Evolutionary conservation across 2,888 invertebrate species (phyloP).

Genomic region (Oeneis ivallda): DNA sequence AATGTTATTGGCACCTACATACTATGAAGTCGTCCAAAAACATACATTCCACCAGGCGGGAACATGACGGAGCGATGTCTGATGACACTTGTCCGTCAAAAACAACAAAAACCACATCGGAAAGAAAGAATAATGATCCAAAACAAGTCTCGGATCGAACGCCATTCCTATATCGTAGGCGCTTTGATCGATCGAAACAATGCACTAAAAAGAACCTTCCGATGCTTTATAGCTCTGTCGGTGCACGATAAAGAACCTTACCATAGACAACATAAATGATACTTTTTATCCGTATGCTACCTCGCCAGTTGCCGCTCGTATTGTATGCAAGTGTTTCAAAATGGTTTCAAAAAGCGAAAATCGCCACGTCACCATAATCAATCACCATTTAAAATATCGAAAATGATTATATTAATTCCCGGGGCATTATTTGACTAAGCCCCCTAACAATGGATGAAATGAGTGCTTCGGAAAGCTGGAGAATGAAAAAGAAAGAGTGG

Average conservation of each 20-base stretch:
- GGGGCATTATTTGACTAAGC: conserved; percentile 77
- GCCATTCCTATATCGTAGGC: conserved; percentile 32
- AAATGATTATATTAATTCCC: conserved; percentile 78
- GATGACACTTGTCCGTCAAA: conserved; percentile 35
- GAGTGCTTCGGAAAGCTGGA: conserved; percentile 64
- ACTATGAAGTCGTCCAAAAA: conserved; percentile 24
- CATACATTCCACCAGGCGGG: conserved; percentile 20
- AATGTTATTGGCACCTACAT: conserved; percentile 23
- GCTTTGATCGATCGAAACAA: conserved; percentile 40
- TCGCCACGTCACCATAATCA: conserved; percentile 74
- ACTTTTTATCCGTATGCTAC: conserved; percentile 36
- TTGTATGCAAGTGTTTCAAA: conserved; percentile 23
- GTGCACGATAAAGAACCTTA: conserved; percentile 43
- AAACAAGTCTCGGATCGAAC: conserved; percentile 34
- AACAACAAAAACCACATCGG: conserved; percentile 28
- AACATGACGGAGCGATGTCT: conserved; percentile 34
- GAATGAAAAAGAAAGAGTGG: conserved; percentile 50
- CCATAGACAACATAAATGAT: conserved; percentile 47
- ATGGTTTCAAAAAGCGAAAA: conserved; percentile 42
- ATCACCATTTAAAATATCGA: conserved; percentile 76
- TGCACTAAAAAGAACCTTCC: conserved; percentile 29
- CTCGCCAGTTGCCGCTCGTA: conserved; percentile 2
- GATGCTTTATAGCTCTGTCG: conserved; percentile 22
- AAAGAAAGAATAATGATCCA: conserved; percentile 37
- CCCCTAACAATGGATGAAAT: conserved; percentile 66